Evolutionary conservation across 2,888 invertebrate species (phyloP).

Genomic region (Colostygia pectinataria): DNA sequence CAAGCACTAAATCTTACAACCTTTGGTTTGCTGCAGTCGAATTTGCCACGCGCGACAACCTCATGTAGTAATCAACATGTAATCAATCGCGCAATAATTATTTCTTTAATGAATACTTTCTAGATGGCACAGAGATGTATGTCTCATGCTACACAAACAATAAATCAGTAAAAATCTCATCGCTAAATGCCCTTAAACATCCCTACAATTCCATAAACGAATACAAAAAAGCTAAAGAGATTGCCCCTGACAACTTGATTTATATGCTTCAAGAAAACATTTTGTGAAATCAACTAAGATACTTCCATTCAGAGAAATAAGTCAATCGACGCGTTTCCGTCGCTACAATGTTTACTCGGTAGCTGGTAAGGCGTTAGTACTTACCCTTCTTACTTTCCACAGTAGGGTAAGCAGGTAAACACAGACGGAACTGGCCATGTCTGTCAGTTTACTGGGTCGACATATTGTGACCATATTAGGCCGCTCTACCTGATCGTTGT

Average conservation of each 20-base stretch:
- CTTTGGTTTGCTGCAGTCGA: too few species aligned
- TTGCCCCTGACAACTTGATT: constrained; percentile 27
- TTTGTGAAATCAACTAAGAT: constrained; percentile 39
- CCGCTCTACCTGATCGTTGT: constrained; percentile 56
- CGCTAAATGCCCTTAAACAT: constrained; percentile 1
- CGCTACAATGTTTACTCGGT: constrained; percentile 37
- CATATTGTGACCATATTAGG: constrained; percentile 64
- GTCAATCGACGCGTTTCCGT: constrained; percentile 35
- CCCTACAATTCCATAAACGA: constrained; percentile 13
- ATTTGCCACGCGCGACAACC: too few species aligned
- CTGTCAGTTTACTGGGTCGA: constrained; percentile 68
- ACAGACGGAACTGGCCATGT: constrained; percentile 70
- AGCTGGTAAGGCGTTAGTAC: not conserved
- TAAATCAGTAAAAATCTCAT: not conserved
- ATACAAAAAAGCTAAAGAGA: constrained; percentile 19
- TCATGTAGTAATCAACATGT: too few species aligned
- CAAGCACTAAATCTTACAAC: too few species aligned
- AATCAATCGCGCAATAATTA: too few species aligned
- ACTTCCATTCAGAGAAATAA: constrained; percentile 38
- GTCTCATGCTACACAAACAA: not conserved
- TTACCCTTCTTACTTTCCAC: constrained; percentile 65
- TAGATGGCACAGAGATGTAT: too few species aligned
- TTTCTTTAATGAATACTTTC: too few species aligned
- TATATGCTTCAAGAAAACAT: constrained; percentile 31
- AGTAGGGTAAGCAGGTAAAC: constrained; percentile 68